A percentile compares a stretch with the other conserved stretches of the same genome.
Conservation (phyloP, 2,797 vertebrate species). For the Dermochelys coriacea region DNA sequence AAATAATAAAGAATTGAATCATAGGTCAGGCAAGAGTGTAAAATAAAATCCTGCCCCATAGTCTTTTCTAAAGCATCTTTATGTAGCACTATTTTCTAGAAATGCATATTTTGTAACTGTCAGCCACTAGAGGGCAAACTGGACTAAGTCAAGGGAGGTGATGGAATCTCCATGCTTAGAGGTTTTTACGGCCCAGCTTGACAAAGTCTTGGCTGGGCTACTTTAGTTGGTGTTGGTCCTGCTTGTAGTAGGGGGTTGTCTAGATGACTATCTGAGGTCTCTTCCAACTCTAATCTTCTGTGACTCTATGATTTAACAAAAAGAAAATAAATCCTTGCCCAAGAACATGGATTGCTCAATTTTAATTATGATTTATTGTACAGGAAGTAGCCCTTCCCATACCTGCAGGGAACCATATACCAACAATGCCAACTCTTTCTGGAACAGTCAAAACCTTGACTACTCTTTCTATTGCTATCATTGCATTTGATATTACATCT, state of each 20-base stretch:
- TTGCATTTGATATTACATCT: fast-evolving
- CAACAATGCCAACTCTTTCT: background rate
- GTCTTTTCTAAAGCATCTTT: fast-evolving
- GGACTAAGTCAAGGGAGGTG: background rate
- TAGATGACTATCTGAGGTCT: too few species aligned
- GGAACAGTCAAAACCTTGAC: fast-evolving
- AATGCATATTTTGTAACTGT: fast-evolving
- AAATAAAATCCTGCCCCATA: background rate
- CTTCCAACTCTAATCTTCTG: too few species aligned
- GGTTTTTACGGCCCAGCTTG: too few species aligned
- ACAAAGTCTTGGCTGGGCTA: too few species aligned
- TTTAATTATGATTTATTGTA: background rate
- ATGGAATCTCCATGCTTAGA: too few species aligned
- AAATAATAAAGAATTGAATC: background rate
- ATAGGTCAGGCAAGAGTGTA: background rate
- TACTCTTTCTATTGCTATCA: background rate
- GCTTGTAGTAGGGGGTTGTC: too few species aligned
- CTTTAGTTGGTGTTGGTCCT: too few species aligned
- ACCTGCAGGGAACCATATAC: background rate
- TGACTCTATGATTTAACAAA: background rate
- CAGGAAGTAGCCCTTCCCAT: background rate
- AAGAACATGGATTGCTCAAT: background rate
- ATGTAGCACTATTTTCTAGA: fast-evolving
- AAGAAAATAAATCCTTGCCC: background rate
- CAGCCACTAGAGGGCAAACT: slow-evolving; percentile 66